Evolutionary conservation across 2,113 vertebrate genomes (phyloP).

Genomic region (Xiphophorus couchianus): DNA sequence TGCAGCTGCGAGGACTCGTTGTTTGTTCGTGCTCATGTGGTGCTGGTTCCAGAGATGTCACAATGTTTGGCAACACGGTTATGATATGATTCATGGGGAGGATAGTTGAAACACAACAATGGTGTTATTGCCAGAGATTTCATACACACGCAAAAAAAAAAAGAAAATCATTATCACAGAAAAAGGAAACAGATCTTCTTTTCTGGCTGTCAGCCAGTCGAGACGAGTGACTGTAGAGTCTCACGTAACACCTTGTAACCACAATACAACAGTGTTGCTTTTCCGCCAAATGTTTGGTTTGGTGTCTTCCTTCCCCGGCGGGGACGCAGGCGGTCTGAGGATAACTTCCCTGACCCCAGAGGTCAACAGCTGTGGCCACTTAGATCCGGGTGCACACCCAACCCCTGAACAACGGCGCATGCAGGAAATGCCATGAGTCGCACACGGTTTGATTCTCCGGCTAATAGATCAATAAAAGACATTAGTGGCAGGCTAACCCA

Average conservation of each 20-base stretch:
- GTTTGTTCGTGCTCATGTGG: neutral
- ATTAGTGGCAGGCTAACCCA: slow-evolving; percentile 74
- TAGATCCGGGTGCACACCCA: slow-evolving; percentile 22
- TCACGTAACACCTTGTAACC: slow-evolving; percentile 27
- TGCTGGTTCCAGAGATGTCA: neutral
- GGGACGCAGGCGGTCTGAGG: slow-evolving; percentile 11
- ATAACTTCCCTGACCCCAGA: slow-evolving; percentile 46
- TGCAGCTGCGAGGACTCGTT: neutral
- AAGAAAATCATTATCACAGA: slow-evolving; percentile 3
- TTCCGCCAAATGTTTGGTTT: slow-evolving; percentile 26
- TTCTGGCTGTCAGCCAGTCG: slow-evolving; percentile 10
- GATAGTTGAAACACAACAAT: neutral
- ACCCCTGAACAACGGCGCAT: slow-evolving; percentile 28
- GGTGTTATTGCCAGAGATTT: slow-evolving; percentile 8
- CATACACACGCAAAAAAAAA: neutral
- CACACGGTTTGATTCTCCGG: slow-evolving; percentile 60
- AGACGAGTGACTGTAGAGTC: slow-evolving; percentile 17
- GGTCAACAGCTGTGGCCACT: slow-evolving; percentile 61
- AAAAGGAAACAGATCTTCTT: neutral
- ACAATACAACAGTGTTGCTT: slow-evolving; percentile 14
- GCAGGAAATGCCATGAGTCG: slow-evolving; percentile 44
- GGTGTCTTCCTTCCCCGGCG: slow-evolving; percentile 7
- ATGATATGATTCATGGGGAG: neutral
- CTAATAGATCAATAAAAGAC: slow-evolving; percentile 80
- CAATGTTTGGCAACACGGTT: neutral